Conservation (phyloP, 2,113 vertebrate genomes). For the Meles meles region DNA sequence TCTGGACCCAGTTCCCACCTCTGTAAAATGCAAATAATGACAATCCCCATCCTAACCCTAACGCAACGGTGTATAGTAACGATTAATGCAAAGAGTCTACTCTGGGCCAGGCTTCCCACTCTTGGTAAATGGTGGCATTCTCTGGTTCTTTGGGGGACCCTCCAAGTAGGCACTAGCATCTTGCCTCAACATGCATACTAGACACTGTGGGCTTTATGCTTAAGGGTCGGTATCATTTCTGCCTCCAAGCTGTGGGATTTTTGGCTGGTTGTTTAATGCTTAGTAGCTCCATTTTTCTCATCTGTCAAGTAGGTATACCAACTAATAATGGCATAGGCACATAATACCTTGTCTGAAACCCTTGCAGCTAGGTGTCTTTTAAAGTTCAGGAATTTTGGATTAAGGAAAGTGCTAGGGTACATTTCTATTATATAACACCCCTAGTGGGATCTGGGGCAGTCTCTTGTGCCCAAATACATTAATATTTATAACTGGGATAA, state of each 20-base stretch:
- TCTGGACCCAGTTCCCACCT: not conserved
- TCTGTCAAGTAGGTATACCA: slow-evolving; percentile 4
- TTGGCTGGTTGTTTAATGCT: not conserved
- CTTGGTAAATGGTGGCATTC: not conserved
- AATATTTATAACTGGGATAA: slow-evolving; percentile 38
- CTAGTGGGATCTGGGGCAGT: not conserved
- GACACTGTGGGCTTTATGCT: not conserved
- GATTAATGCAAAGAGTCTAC: not conserved
- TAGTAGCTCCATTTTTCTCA: slow-evolving; percentile 1
- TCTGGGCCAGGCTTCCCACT: not conserved
- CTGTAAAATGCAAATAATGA: slow-evolving; percentile 19
- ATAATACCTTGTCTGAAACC: not conserved
- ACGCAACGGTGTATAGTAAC: not conserved
- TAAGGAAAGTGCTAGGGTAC: not conserved
- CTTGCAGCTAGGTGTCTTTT: not conserved
- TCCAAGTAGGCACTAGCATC: not conserved
- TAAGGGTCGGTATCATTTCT: not conserved
- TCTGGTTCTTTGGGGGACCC: not conserved
- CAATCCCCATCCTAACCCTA: not conserved
- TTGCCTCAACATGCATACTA: not conserved
- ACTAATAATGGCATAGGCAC: not conserved
- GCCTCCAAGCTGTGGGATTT: not conserved
- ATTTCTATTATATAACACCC: not conserved
- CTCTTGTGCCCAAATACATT: not conserved
- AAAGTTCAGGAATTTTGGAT: not conserved